Percentiles rank a stretch among this genome's conserved stretches.
Conservation (phyloP, 2,113 vertebrate genomes). For the Gorsachius goisagi region DNA sequence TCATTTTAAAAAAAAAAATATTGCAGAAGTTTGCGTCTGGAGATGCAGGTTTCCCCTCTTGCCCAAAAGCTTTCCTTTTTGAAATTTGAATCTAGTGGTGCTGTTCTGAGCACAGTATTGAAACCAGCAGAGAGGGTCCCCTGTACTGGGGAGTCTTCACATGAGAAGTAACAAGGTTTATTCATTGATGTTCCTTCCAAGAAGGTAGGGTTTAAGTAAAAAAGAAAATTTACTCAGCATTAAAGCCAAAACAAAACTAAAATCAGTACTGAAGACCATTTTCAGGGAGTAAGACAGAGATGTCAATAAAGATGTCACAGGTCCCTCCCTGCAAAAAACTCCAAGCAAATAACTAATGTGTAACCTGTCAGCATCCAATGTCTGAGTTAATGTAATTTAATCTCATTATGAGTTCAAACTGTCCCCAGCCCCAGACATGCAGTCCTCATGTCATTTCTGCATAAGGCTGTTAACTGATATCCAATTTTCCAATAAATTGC, state of each 20-base stretch:
- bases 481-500: conserved; percentile 61
- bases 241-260: neutral
- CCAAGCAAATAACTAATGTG: neutral
- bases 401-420: conserved; percentile 15
- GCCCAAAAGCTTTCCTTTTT: neutral
- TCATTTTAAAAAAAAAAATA: neutral
- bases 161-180: neutral
- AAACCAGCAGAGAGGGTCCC: neutral
- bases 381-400: conserved; percentile 17
- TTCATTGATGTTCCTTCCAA: neutral
- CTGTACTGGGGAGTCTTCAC: neutral
- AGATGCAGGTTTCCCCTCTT: neutral
- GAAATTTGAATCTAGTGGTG: neutral
- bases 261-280: neutral
- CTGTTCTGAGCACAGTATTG: neutral
- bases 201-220: neutral
- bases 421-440: neutral
- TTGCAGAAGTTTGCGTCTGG: neutral
- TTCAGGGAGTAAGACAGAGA: neutral
- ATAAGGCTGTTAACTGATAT: conserved; percentile 44
- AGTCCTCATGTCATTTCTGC: neutral
- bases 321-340: neutral
- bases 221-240: neutral
- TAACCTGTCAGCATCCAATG: neutral
- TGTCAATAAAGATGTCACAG: neutral